phyloP scores from a whole-genome alignment of 2,113 vertebrate genomes.

The Chroicocephalus ridibundus region DNA sequence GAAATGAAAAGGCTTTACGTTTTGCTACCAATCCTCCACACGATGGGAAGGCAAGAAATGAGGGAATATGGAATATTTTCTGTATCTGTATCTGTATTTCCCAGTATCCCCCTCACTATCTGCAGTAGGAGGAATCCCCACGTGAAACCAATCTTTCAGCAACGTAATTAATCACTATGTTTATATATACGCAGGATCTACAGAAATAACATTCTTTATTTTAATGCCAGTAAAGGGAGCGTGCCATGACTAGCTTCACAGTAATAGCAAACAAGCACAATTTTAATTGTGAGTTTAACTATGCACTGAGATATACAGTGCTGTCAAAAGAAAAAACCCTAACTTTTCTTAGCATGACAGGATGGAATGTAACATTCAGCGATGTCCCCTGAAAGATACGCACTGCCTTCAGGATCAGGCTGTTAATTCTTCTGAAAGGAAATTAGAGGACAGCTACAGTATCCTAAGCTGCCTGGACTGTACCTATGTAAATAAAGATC shows the following conservation, averaged over 20 bases:
- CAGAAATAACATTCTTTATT: neutral
- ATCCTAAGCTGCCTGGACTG: neutral
- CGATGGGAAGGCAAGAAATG: neutral
- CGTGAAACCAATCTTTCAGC: neutral
- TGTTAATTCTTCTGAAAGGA: constrained; percentile 5
- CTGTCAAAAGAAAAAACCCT: neutral
- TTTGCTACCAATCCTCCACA: neutral
- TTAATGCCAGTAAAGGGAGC: neutral
- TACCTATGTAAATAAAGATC: neutral
- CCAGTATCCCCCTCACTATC: neutral
- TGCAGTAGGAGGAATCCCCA: neutral
- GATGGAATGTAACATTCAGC: neutral
- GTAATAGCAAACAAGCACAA: neutral
- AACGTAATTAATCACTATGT: neutral
- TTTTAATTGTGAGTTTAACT: neutral
- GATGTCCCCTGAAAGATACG: neutral
- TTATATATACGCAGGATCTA: neutral
- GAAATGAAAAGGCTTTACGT: neutral
- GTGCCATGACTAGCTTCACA: neutral
- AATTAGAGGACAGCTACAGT: neutral
- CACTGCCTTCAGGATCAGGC: neutral
- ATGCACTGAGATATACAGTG: neutral
- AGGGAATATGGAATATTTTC: neutral
- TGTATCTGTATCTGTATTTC: neutral
- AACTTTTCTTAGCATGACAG: neutral